phyloP scores from a whole-genome alignment of 2,797 vertebrate genomes.

The Enteromius fasciolatus region DNA sequence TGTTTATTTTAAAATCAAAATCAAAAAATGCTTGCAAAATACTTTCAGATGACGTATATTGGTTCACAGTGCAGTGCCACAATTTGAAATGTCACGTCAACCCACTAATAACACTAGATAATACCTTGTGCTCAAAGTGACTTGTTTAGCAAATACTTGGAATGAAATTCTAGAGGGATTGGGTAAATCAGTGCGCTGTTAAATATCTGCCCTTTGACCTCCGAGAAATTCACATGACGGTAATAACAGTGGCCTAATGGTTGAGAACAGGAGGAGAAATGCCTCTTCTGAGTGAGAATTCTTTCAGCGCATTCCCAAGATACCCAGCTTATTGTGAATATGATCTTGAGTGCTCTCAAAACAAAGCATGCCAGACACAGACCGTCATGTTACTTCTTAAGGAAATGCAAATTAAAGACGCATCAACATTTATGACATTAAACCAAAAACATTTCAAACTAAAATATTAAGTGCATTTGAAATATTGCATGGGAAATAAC shows the following conservation, averaged over 20 bases:
- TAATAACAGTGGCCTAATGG: constrained; percentile 36
- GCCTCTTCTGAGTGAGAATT: constrained; percentile 19
- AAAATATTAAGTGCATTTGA: constrained; percentile 1
- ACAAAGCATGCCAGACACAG: background rate
- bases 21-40: background rate
- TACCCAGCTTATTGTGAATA: background rate
- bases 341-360: background rate
- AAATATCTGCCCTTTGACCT: constrained; percentile 53
- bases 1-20: background rate
- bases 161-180: constrained; percentile 13
- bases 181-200: constrained; percentile 9
- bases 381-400: background rate
- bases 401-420: background rate
- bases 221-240: constrained; percentile 35
- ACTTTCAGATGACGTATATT: background rate
- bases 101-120: background rate
- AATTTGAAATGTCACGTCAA: background rate
- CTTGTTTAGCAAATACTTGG: constrained; percentile 5
- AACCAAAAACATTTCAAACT: constrained; percentile 16
- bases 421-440: constrained; percentile 24
- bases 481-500: background rate
- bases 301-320: constrained; percentile 31
- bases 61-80: background rate
- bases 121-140: background rate
- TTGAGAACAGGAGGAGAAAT: constrained; percentile 28